Percentiles rank a stretch among this genome's conserved stretches.
These are phyloP conservation scores for Rhodeus uyekii DNA, from an alignment of 2,797 vertebrate genomes.

Conservation along the genomic window DNA sequence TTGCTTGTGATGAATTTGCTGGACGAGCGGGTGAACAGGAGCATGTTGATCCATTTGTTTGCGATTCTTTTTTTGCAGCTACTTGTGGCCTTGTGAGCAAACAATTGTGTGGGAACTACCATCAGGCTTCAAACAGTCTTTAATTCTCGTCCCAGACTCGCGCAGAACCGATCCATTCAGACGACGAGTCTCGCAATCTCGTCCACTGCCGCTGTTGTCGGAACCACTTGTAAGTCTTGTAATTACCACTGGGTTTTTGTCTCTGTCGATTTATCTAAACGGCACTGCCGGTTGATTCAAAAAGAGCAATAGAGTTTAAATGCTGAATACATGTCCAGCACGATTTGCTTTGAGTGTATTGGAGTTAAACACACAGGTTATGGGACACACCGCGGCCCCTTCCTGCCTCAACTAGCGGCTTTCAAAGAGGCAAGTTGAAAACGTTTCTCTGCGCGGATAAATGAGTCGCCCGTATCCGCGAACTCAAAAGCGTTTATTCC, in stretches of 20 bases:
- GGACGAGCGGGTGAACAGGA: slow-evolving; percentile 59
- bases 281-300: not conserved
- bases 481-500: not conserved
- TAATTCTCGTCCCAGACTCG: slow-evolving; percentile 19
- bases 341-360: slow-evolving; percentile 1
- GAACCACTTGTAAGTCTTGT: slow-evolving; percentile 13
- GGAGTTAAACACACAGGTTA: slow-evolving; percentile 3
- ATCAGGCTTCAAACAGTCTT: slow-evolving; percentile 4
- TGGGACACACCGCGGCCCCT: not conserved
- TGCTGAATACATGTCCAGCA: slow-evolving; percentile 11
- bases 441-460: slow-evolving; percentile 25
- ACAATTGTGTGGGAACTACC: not conserved
- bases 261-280: slow-evolving; percentile 4
- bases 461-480: not conserved
- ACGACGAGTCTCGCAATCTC: slow-evolving; percentile 33
- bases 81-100: slow-evolving; percentile 17
- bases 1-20: slow-evolving; percentile 63
- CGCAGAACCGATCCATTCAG: slow-evolving; percentile 24
- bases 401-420: slow-evolving; percentile 32
- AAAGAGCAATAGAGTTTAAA: not conserved
- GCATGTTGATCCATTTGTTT: slow-evolving; percentile 58
- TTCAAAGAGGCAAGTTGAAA: slow-evolving; percentile 35
- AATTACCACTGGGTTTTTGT: slow-evolving; percentile 34
- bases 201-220: not conserved
- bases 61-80: slow-evolving; percentile 11